Evolutionary conservation across 2,888 invertebrate genomes (phyloP).

Genomic region (Meta bourneti): DNA sequence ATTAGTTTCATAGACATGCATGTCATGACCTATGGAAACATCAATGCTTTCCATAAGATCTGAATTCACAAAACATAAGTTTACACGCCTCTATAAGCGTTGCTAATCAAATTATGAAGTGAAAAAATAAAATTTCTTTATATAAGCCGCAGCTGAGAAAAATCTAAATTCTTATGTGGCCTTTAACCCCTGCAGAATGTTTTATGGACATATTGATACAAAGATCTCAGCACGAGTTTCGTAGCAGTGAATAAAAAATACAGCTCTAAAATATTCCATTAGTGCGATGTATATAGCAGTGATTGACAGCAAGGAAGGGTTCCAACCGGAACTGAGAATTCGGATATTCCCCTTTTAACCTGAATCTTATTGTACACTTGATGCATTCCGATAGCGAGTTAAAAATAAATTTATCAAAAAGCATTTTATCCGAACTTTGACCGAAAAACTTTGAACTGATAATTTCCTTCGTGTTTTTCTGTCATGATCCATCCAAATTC

Average conservation of each 20-base stretch:
- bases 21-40: neutral
- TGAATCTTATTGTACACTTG: neutral
- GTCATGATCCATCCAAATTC: neutral
- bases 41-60: neutral
- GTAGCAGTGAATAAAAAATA: neutral
- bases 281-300: neutral
- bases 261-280: neutral
- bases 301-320: slow-evolving; percentile 45
- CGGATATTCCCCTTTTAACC: slow-evolving; percentile 53
- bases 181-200: neutral
- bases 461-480: neutral
- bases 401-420: slow-evolving; percentile 37
- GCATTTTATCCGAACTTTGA: slow-evolving; percentile 30
- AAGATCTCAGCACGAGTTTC: neutral
- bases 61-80: too few relatives aligned
- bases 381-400: slow-evolving; percentile 26
- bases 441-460: slow-evolving; percentile 9
- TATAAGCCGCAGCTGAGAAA: neutral
- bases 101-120: too few relatives aligned
- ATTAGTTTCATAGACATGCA: neutral
- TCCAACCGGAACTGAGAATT: neutral
- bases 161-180: neutral
- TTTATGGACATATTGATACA: neutral
- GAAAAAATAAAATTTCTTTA: too few relatives aligned
- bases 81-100: too few relatives aligned